These are phyloP conservation scores for Sympetrum striolatum DNA, from an alignment of 2,888 invertebrate genomes.

Conservation along the genomic window DNA sequence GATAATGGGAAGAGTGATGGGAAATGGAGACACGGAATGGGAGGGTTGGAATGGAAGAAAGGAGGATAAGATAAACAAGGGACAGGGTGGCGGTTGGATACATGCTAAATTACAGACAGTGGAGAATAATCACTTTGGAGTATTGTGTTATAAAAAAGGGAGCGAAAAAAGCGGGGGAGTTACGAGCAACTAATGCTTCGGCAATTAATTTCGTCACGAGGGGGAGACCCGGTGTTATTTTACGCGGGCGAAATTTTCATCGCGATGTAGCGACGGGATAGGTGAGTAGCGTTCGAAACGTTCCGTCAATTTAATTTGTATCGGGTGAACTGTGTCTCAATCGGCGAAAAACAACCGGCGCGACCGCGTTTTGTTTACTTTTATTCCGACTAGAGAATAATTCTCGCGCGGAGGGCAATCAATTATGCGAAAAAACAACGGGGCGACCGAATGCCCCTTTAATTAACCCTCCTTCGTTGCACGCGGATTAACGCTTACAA, in stretches of 20 bases:
- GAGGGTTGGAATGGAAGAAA: not conserved
- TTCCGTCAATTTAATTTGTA: not conserved
- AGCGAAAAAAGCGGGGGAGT: not conserved
- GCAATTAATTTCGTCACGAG: constrained; percentile 3
- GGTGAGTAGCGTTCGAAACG: not conserved
- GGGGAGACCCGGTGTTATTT: not conserved
- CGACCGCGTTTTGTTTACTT: not conserved
- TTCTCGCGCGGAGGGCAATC: not conserved
- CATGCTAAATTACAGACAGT: constrained; percentile 17
- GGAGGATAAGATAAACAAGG: constrained; percentile 27
- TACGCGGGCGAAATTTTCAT: not conserved
- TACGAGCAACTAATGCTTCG: constrained; percentile 4
- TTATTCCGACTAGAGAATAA: not conserved
- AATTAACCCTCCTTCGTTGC: no score
- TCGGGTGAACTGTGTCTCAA: not conserved
- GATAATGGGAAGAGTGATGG: constrained; percentile 41
- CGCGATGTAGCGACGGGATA: not conserved
- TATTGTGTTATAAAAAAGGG: not conserved
- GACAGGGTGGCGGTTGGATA: not conserved
- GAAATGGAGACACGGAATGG: constrained; percentile 32
- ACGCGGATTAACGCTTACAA: no score
- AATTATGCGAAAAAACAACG: no score
- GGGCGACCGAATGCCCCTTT: no score
- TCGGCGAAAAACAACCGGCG: not conserved
- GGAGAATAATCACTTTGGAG: constrained; percentile 40